phyloP scores from a whole-genome alignment of 2,888 invertebrate species.

The Mantis religiosa region DNA sequence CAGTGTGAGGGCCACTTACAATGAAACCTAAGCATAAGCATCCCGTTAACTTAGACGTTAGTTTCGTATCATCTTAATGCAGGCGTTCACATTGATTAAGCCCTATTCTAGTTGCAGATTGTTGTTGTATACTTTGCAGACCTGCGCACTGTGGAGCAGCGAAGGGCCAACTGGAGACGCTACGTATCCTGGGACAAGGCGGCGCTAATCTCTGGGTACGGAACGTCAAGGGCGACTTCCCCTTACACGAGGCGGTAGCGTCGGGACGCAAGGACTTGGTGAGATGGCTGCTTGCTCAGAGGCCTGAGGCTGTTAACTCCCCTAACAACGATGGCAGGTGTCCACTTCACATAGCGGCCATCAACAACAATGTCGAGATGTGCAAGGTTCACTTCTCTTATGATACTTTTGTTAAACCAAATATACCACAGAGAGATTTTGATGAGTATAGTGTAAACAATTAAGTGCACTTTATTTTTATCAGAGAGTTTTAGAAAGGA shows the following conservation, averaged over 20 bases:
- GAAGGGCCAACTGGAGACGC: slow-evolving; percentile 88
- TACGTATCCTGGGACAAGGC: slow-evolving; percentile 68
- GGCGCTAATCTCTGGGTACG: slow-evolving; percentile 88
- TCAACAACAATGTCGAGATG: slow-evolving; percentile 89
- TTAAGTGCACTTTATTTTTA: no score
- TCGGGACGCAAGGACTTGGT: slow-evolving; percentile 86
- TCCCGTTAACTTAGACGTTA: no score
- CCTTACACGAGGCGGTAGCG: slow-evolving; percentile 92
- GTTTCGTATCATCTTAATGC: no score
- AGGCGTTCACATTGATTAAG: no score
- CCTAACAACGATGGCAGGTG: slow-evolving; percentile 91
- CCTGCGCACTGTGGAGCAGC: slow-evolving; percentile 94
- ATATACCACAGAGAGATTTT: no score
- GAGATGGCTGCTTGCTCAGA: slow-evolving; percentile 79
- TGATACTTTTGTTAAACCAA: no score
- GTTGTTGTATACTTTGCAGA: slow-evolving; percentile 47
- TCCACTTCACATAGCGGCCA: slow-evolving; percentile 88
- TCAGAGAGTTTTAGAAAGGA: no score
- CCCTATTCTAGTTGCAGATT: no score
- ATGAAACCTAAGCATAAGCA: no score
- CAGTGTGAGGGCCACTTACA: no score
- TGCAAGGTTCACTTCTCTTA: slow-evolving; percentile 75
- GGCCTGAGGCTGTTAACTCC: slow-evolving; percentile 79
- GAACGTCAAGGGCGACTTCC: slow-evolving; percentile 90
- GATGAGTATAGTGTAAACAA: no score